Evolutionary conservation across 1,140 invertebrate genomes (phyloP).

Genomic region (Sminthurinus signatus): DNA sequence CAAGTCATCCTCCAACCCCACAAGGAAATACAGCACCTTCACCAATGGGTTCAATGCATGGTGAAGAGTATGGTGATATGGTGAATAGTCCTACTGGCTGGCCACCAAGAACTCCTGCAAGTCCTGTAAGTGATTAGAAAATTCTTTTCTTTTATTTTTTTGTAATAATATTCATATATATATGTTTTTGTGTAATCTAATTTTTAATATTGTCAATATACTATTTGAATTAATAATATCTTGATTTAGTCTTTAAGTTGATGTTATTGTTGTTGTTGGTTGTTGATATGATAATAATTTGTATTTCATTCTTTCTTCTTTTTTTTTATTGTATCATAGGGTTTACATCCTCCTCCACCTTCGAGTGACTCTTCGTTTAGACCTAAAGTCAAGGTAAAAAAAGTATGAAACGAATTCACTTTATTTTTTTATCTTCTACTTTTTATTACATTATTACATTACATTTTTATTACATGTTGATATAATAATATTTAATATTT

Average conservation of each 20-base stretch:
- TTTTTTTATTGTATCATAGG: slow-evolving; percentile 23
- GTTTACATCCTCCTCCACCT: slow-evolving; percentile 37
- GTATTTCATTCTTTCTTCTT: slow-evolving; percentile 1
- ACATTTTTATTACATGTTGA: slow-evolving; percentile 18
- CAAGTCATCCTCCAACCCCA: slow-evolving; percentile 64
- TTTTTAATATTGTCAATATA: too few relatives aligned
- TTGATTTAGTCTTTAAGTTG: too few relatives aligned
- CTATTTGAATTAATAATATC: too few relatives aligned
- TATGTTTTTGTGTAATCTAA: too few relatives aligned
- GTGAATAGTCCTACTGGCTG: slow-evolving; percentile 72
- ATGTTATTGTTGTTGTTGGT: too few relatives aligned
- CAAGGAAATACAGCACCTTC: slow-evolving; percentile 63
- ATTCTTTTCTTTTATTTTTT: background rate
- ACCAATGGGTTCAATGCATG: slow-evolving; percentile 74
- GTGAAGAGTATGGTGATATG: slow-evolving; percentile 84
- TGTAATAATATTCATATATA: too few relatives aligned
- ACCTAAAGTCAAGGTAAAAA: slow-evolving; percentile 40
- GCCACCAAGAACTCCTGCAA: slow-evolving; percentile 77
- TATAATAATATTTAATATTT: slow-evolving; percentile 9
- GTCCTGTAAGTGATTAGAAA: slow-evolving; percentile 69
- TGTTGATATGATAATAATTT: too few relatives aligned
- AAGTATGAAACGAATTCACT: slow-evolving; percentile 25
- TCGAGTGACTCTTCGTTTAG: slow-evolving; percentile 39
- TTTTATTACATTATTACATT: slow-evolving; percentile 12
- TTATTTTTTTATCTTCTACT: background rate